phyloP scores from a whole-genome alignment of 2,797 vertebrate species.

The Mormyrops boulengeri region DNA sequence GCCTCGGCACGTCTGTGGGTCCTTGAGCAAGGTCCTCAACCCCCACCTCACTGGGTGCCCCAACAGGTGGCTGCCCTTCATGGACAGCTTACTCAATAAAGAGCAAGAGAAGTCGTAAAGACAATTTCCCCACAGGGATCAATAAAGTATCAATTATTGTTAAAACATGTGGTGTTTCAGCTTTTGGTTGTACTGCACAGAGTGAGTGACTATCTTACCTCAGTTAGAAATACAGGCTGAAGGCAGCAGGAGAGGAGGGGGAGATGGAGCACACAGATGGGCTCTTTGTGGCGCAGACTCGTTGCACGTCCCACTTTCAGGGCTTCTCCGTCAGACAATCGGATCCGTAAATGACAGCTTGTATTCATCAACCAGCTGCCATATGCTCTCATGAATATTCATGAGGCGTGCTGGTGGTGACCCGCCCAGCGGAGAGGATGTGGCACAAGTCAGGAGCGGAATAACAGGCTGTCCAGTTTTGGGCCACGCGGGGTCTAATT shows the following conservation, averaged over 20 bases:
- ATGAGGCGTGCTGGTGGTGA: neutral
- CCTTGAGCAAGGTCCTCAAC: too few species aligned
- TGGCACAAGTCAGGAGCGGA: neutral
- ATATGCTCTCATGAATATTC: constrained; percentile 4
- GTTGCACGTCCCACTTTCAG: neutral
- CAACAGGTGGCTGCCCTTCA: too few species aligned
- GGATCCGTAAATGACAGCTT: neutral
- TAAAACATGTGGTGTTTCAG: neutral
- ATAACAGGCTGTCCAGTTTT: neutral
- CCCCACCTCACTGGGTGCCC: too few species aligned
- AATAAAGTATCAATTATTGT: too few species aligned
- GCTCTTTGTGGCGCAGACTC: neutral
- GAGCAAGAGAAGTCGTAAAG: too few species aligned
- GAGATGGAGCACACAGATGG: neutral
- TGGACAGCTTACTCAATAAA: too few species aligned
- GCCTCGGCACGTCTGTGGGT: too few species aligned
- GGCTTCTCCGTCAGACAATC: neutral
- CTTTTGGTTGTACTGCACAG: neutral
- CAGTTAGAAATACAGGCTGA: neutral
- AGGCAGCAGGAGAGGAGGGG: neutral
- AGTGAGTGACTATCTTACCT: neutral
- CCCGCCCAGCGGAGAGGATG: neutral
- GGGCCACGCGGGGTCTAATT: neutral
- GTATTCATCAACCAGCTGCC: neutral
- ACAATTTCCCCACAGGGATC: too few species aligned